phyloP scores from a whole-genome alignment of 2,797 vertebrate species.

The Takifugu ocellatus region DNA sequence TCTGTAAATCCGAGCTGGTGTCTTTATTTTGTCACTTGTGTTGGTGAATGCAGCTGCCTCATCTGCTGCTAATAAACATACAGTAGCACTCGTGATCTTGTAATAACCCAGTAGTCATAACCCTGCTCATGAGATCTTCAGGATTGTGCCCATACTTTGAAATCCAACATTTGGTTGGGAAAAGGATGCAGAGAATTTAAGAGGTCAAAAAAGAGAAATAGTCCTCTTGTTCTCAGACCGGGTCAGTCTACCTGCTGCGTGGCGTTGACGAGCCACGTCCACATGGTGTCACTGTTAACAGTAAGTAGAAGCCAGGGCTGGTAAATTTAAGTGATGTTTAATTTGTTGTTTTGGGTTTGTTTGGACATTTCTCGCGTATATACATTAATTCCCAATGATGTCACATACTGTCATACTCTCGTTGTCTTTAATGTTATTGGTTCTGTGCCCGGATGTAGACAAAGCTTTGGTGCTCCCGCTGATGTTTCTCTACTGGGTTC shows the following conservation, averaged over 20 bases:
- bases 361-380: too few relatives aligned
- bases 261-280: background rate
- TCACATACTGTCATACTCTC: too few relatives aligned
- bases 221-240: rapidly evolving
- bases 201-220: rapidly evolving
- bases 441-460: constrained; percentile 21
- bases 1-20: rapidly evolving
- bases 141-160: constrained; percentile 5
- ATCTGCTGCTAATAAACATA: too few relatives aligned
- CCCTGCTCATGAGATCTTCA: constrained; percentile 26
- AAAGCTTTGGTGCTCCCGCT: constrained; percentile 5
- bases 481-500: constrained; percentile 43
- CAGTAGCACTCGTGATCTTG: too few relatives aligned
- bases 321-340: background rate
- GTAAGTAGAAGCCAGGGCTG: constrained; percentile 40
- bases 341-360: too few relatives aligned
- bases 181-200: rapidly evolving
- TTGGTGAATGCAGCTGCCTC: too few relatives aligned
- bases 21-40: constrained; percentile 15
- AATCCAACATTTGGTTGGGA: constrained; percentile 8
- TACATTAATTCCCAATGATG: too few relatives aligned
- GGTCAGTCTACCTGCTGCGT: constrained; percentile 40
- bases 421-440: background rate
- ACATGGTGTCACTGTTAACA: background rate
- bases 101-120: constrained; percentile 1